A percentile compares a stretch with the other conserved stretches of the same genome.
phyloP scores from a whole-genome alignment of 2,888 invertebrate genomes.

The Myathropa florea region DNA sequence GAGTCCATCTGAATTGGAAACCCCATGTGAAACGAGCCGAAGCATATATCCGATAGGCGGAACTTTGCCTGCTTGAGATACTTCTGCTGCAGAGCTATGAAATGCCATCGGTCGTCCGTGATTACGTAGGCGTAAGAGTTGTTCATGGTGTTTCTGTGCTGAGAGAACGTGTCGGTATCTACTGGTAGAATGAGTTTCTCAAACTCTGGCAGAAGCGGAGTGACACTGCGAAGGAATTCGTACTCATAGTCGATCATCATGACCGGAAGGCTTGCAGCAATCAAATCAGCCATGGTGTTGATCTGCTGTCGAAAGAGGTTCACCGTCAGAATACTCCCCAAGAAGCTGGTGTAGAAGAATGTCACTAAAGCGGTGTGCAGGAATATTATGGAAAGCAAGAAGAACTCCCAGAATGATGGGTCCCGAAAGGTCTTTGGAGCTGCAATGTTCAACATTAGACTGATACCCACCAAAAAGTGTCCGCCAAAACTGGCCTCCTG shows the following conservation, averaged over 20 bases:
- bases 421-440: constrained; percentile 60
- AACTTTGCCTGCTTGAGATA: constrained; percentile 74
- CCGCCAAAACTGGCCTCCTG: not conserved
- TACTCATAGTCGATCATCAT: constrained; percentile 77
- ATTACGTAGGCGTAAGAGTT: constrained; percentile 75
- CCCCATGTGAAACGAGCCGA: constrained; percentile 73
- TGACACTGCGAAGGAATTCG: constrained; percentile 73
- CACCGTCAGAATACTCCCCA: constrained; percentile 76
- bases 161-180: constrained; percentile 72
- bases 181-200: constrained; percentile 72
- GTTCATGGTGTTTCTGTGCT: constrained; percentile 72
- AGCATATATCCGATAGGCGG: constrained; percentile 76
- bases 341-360: constrained; percentile 74
- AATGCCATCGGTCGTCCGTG: constrained; percentile 76
- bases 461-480: constrained; percentile 70
- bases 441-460: constrained; percentile 74
- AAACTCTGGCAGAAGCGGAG: constrained; percentile 71
- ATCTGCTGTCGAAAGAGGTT: constrained; percentile 75
- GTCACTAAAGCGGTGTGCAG: constrained; percentile 75
- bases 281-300: constrained; percentile 75
- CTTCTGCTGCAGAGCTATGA: constrained; percentile 73
- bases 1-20: constrained; percentile 67
- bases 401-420: constrained; percentile 70
- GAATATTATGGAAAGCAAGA: constrained; percentile 72
- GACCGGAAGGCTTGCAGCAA: constrained; percentile 73